A percentile compares a stretch with the other conserved stretches of the same genome.
Conservation (phyloP, 2,113 vertebrate genomes). For the Litocranius walleri region DNA sequence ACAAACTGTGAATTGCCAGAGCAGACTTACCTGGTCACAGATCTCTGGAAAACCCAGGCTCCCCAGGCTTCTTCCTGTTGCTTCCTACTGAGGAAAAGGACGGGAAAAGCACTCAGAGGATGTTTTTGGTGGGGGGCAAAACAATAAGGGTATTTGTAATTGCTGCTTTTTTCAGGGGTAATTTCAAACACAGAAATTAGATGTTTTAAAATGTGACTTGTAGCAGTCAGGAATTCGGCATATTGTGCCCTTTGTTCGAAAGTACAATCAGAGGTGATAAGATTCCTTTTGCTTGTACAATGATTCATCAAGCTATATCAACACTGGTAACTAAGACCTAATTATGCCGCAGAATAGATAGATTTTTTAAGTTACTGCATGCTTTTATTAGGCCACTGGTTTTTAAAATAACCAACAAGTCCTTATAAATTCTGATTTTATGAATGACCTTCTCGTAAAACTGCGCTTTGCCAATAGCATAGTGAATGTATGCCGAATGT, state of each 20-base stretch:
- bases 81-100: conserved; percentile 80
- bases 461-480: conserved; percentile 75
- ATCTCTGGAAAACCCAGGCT: conserved; percentile 81
- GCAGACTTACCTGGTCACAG: conserved; percentile 74
- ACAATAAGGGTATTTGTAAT: conserved; percentile 81
- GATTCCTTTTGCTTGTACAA: conserved; percentile 82
- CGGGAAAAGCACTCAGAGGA: conserved; percentile 69
- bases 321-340: conserved; percentile 84
- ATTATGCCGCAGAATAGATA: conserved; percentile 72
- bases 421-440: conserved; percentile 75
- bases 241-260: conserved; percentile 73
- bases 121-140: neutral
- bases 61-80: conserved; percentile 79
- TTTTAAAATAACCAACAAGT: conserved; percentile 76
- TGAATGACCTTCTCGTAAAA: conserved; percentile 69
- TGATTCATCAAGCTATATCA: conserved; percentile 80
- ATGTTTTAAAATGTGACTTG: conserved; percentile 81
- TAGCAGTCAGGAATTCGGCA: conserved; percentile 79
- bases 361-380: conserved; percentile 80
- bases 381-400: conserved; percentile 79
- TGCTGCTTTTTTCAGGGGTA: conserved; percentile 90
- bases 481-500: conserved; percentile 75
- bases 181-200: conserved; percentile 76
- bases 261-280: conserved; percentile 80
- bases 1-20: conserved; percentile 83